Percentiles rank a stretch among this genome's conserved stretches.
Conservation (phyloP, 2,797 vertebrate genomes). For the Poeciliopsis paucimaculata region DNA sequence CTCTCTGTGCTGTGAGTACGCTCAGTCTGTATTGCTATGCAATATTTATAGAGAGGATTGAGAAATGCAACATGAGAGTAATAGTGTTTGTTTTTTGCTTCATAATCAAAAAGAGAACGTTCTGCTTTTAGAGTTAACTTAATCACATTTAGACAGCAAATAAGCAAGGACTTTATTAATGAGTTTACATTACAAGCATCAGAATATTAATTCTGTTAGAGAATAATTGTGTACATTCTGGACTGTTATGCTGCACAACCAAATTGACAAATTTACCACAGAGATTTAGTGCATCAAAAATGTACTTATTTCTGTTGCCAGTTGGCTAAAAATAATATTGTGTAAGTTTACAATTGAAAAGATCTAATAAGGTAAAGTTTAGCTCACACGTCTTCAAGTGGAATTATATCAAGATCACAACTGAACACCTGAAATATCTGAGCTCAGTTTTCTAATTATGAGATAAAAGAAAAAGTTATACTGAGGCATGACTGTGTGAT, state of each 20-base stretch:
- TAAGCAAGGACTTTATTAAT: not conserved
- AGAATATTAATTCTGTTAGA: not conserved
- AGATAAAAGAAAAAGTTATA: not conserved
- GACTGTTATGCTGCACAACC: not conserved
- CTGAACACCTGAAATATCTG: not conserved
- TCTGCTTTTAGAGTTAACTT: conserved; percentile 15
- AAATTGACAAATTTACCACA: not conserved
- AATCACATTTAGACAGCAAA: conserved; percentile 45
- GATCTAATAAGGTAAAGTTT: not conserved
- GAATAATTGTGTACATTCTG: not conserved
- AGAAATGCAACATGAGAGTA: conserved; percentile 24
- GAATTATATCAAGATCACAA: not conserved
- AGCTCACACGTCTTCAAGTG: not conserved
- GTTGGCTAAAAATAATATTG: not conserved
- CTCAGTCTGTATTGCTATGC: conserved; percentile 20
- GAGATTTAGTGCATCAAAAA: not conserved
- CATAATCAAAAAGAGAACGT: conserved; percentile 14
- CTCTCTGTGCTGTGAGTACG: conserved; percentile 14
- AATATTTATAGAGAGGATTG: conserved; percentile 12
- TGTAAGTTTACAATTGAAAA: not conserved
- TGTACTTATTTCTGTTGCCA: not conserved
- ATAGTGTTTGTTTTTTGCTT: not conserved
- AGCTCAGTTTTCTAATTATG: not conserved
- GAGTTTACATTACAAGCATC: not conserved
- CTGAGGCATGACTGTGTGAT: not conserved